These are phyloP conservation scores for Chiroxiphia lanceolata DNA, from an alignment of 2,797 vertebrate species.

Conservation along the genomic window DNA sequence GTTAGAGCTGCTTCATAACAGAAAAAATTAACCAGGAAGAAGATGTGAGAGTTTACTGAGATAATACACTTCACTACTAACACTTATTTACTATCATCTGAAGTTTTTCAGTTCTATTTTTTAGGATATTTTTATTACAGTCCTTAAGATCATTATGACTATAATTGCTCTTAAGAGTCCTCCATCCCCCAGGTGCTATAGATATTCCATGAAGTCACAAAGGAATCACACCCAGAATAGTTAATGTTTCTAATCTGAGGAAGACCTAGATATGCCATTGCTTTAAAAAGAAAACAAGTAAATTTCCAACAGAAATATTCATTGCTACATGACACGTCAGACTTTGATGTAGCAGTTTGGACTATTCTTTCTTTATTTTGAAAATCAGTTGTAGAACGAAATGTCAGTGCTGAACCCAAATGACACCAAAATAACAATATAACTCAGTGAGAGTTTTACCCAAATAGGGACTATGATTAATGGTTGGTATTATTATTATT, in stretches of 20 bases:
- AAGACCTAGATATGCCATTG: conserved; percentile 56
- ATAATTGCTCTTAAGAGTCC: not conserved
- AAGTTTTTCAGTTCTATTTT: not conserved
- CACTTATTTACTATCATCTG: not conserved
- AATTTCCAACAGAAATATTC: conserved; percentile 47
- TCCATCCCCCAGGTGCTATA: not conserved
- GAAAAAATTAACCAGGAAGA: not conserved
- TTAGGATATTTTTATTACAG: not conserved
- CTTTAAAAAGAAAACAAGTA: conserved; percentile 40
- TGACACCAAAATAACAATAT: not conserved
- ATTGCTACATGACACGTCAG: conserved; percentile 4
- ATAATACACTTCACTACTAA: not conserved
- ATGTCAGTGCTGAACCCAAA: not conserved
- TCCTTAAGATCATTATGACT: not conserved
- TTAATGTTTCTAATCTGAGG: conserved; percentile 16
- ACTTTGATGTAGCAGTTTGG: conserved; percentile 32
- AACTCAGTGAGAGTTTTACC: not conserved
- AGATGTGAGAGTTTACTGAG: not conserved
- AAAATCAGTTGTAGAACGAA: not conserved
- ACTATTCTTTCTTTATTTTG: not conserved
- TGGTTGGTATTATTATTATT: not conserved
- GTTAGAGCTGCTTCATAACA: not conserved
- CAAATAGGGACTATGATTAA: not conserved
- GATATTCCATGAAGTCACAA: not conserved
- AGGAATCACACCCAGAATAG: not conserved